Conservation (phyloP, 2,797 vertebrate species). For the Enteromius thamalakanensis region DNA sequence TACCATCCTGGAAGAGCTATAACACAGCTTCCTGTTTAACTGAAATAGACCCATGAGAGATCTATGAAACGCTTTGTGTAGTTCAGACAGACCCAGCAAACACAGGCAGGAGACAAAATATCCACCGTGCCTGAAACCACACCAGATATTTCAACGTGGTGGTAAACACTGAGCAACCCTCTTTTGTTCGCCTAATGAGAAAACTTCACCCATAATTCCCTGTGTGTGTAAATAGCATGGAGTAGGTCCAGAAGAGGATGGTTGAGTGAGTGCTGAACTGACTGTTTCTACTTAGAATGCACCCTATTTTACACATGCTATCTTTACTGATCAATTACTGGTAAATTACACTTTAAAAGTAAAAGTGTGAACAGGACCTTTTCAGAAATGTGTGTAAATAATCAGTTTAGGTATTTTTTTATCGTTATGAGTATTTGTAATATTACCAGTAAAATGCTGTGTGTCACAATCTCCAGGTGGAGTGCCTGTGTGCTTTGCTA, state of each 20-base stretch:
- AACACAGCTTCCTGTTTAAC: slow-evolving; percentile 62
- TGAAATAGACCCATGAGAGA: slow-evolving; percentile 52
- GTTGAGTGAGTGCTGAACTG: background rate
- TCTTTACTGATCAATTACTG: background rate
- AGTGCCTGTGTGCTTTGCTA: too few species aligned
- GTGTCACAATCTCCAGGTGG: too few species aligned
- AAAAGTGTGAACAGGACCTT: background rate
- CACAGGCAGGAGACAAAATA: slow-evolving; percentile 46
- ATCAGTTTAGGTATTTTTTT: background rate
- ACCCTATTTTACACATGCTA: background rate
- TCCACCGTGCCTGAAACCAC: slow-evolving; percentile 49
- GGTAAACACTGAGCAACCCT: slow-evolving; percentile 36
- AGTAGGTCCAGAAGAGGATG: background rate
- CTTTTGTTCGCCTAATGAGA: slow-evolving; percentile 43
- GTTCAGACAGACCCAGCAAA: slow-evolving; percentile 37
- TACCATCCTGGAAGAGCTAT: slow-evolving; percentile 57
- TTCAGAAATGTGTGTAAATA: background rate
- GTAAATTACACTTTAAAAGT: background rate
- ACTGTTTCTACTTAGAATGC: background rate
- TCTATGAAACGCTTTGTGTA: slow-evolving; percentile 36
- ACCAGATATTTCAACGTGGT: slow-evolving; percentile 11
- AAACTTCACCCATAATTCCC: background rate
- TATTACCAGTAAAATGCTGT: background rate
- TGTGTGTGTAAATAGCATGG: slow-evolving; percentile 7
- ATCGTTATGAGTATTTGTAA: background rate